Evolutionary conservation across 2,113 vertebrate species (phyloP), one percentile per base, ranked within the genome.

Genomic region (Gymnorhina tibicen): DNA sequence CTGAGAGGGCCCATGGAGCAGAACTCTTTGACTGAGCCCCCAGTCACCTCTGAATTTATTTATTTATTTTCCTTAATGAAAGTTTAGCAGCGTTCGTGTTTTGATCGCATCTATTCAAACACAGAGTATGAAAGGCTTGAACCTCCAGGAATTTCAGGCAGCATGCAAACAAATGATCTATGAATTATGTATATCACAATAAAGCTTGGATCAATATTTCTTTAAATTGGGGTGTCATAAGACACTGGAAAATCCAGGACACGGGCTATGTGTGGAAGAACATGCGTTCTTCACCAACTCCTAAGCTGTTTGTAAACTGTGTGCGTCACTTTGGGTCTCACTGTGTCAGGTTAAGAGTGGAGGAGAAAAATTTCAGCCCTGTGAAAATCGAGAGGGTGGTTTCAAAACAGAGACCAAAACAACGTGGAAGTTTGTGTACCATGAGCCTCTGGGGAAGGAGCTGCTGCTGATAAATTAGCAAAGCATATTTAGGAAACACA

Each of bases 401-500:
- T 78, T 87, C 32, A 16, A 74, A 41, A 15, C 30, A 32, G 66
- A 70, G 56, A 76, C 37, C 58, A 68, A 82, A 70, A 5, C 37
- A 82, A 50, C 0, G 3, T 9, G 32, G 53, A 56, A 62, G 87
- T 66, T 35, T 66, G 21, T 72, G 20, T 41, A 6, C 18, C 8
- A 2, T 4, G 62, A 85, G 58, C 58, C 56, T 53, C 87, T 83
- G 60, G 60, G 86, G 72, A 83, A 87, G 24, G 58, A 92, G 69
- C 70, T 68, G 19, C 74, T 93, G 56, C 63, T 89, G 80, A 39
- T 60, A 91, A 88, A 88, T 74, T 69, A 77, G 64, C 70, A 77
- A 90, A 79, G 32, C 23, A 3, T 84, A 87, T 79, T 86, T 88
- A 68, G 67, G 91, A 91, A 90, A 90, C 82, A 87, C 89, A 95